Evolutionary conservation across 2,113 vertebrate species (phyloP), one percentile per base, ranked within the genome.

Genomic region (Paraplagusia blochii): DNA sequence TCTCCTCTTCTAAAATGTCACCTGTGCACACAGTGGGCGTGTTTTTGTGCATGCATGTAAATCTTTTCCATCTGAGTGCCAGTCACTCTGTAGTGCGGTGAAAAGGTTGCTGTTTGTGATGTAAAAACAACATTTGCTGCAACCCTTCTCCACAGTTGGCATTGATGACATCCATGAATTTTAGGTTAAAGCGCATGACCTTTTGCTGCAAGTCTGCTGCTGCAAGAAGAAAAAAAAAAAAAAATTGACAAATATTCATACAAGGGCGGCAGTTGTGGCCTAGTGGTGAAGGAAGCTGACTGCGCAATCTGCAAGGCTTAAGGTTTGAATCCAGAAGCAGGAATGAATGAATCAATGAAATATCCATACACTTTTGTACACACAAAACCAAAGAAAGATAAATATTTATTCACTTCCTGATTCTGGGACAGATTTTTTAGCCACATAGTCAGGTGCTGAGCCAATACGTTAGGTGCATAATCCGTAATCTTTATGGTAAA

Each of bases 51-150:
- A 9, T 40, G 38, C 13, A 13, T 40, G 38, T 40, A 13, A 36
- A 48, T 29, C 14, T 38, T 35, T 39, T 56, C 53, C 66, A 9
- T 69, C 36, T 50, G 45, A 50, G 40, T 38, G 63, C 57, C 71
- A 53, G 54, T 7, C 38, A 40, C 59, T 43, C 34, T 38, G 6
- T 11, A 51, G 12, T 3, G 2, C 15, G 8, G 43, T 38, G 45
- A 43, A 69, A 69, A 57, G 68, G 58, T 75, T 13, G 7, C 15
- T 36, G 55, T 49, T 54, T 17, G 38, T 56, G 40, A n/a, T 50
- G 46, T 13, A 56, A 58, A 69, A 66, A 2, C 64, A 52, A 42
- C 39, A 35, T 48, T 38, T 35, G 13, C 14, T 34, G 15, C 61
- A 59, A 35, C 46, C 39, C 14, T 38, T 42, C 3, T 19, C 40